Percentiles rank a stretch among this genome's conserved stretches.
Conservation (phyloP, 2,888 invertebrate genomes). For the Prosopocoilus inquinatus region DNA sequence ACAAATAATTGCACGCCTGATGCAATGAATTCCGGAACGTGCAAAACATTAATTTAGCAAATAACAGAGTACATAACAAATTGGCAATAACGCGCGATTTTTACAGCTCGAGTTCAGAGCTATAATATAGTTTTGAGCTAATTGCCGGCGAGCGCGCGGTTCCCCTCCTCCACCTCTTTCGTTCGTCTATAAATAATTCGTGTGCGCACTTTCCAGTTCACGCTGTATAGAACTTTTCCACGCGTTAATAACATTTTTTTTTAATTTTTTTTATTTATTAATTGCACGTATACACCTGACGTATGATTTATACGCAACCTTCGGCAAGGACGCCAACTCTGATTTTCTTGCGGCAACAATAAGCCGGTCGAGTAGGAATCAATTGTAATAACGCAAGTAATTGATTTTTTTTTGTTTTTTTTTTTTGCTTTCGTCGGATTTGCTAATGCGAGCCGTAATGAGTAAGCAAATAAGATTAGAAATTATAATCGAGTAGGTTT, state of each 20-base stretch:
- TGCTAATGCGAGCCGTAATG: neutral
- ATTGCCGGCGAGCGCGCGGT: too few species aligned
- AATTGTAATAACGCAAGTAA: constrained; percentile 14
- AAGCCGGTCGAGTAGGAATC: constrained; percentile 1
- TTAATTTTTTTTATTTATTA: too few species aligned
- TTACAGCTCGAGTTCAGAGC: too few species aligned
- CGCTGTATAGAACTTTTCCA: neutral
- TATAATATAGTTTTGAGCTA: too few species aligned
- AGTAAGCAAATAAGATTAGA: constrained; percentile 1
- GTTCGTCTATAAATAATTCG: neutral
- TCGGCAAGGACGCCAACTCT: constrained; percentile 23
- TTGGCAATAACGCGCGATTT: too few species aligned
- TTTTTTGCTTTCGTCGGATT: neutral
- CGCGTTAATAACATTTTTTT: neutral
- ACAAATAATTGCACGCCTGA: too few species aligned
- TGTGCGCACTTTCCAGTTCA: constrained; percentile 3
- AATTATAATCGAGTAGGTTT: neutral
- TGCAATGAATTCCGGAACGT: too few species aligned
- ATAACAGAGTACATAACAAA: too few species aligned
- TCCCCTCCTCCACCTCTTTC: too few species aligned
- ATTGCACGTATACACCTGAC: constrained; percentile 18
- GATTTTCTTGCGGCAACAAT: constrained; percentile 7
- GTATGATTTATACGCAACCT: constrained; percentile 23
- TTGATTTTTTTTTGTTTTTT: constrained; percentile 9
- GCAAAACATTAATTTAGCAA: too few species aligned